phyloP scores from a whole-genome alignment of 2,888 invertebrate species.

The Eupithecia centaureata region DNA sequence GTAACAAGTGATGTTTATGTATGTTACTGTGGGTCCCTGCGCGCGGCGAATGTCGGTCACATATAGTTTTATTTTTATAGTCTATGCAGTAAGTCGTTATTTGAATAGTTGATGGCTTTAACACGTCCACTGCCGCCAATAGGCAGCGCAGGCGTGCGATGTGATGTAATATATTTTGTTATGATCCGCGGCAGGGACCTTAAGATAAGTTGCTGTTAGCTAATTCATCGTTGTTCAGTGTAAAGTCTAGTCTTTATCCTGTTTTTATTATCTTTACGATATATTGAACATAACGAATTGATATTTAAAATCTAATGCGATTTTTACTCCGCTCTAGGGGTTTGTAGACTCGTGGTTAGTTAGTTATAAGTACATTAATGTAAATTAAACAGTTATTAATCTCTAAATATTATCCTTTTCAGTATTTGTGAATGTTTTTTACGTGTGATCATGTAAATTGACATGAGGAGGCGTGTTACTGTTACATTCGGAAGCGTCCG shows the following conservation, averaged over 20 bases:
- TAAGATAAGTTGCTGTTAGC: conserved; percentile 77
- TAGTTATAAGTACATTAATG: conserved; percentile 82
- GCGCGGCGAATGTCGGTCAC: conserved; percentile 55
- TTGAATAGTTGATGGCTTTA: conserved; percentile 34
- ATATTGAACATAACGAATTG: conserved; percentile 79
- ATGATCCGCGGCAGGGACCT: conserved; percentile 41
- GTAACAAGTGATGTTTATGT: conserved; percentile 66
- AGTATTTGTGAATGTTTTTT: conserved; percentile 81
- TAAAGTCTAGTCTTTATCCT: conserved; percentile 85
- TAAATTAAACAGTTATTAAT: conserved; percentile 80
- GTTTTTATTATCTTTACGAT: conserved; percentile 80
- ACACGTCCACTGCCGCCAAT: conserved; percentile 12
- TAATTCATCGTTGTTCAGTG: conserved; percentile 82
- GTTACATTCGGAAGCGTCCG: conserved; percentile 81
- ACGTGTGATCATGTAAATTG: conserved; percentile 66
- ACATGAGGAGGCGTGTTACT: conserved; percentile 66
- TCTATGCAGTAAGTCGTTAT: conserved; percentile 44
- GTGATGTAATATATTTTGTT: conserved; percentile 42
- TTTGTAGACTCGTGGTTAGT: conserved; percentile 79
- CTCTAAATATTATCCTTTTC: conserved; percentile 78
- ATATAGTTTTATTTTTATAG: conserved; percentile 52
- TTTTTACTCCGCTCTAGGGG: conserved; percentile 66
- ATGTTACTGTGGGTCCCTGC: conserved; percentile 56
- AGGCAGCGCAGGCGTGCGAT: conserved; percentile 14
- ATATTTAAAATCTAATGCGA: conserved; percentile 78